Evolutionary conservation across 2,888 invertebrate species (phyloP).

Genomic region (Timandra comae): DNA sequence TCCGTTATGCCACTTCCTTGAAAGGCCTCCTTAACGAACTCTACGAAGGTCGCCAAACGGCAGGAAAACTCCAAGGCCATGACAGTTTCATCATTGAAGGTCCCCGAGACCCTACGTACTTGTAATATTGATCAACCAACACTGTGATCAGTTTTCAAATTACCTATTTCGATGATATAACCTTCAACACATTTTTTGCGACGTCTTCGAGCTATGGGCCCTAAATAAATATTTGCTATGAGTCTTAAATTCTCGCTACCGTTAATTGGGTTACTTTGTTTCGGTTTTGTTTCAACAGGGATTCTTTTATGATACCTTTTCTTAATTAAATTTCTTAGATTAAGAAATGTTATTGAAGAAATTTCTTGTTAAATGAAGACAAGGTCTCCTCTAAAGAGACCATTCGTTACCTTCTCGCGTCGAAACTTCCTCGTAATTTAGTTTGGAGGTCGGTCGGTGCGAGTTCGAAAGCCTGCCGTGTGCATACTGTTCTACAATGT

Average conservation of each 20-base stretch:
- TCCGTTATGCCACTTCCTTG: slow-evolving; percentile 8
- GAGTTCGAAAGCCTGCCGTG: slow-evolving; percentile 1
- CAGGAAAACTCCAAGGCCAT: slow-evolving; percentile 35
- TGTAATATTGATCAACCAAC: slow-evolving; percentile 37
- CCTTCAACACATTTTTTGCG: slow-evolving; percentile 3
- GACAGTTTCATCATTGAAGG: slow-evolving; percentile 25
- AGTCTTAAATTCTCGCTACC: too few species aligned
- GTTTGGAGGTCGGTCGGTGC: slow-evolving; percentile 8
- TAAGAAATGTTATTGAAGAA: slow-evolving; percentile 5
- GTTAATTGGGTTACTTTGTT: too few species aligned
- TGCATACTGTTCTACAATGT: slow-evolving; percentile 1
- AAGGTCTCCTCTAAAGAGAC: slow-evolving; percentile 6
- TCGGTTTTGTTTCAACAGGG: too few species aligned
- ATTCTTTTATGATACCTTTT: too few species aligned
- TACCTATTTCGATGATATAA: slow-evolving; percentile 15
- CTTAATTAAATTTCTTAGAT: too few species aligned
- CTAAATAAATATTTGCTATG: too few species aligned
- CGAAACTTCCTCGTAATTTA: slow-evolving; percentile 8
- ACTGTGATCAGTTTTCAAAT: slow-evolving; percentile 33
- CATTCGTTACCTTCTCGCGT: slow-evolving; percentile 5
- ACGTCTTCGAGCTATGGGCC: too few species aligned
- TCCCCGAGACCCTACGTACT: slow-evolving; percentile 24
- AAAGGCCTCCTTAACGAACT: slow-evolving; percentile 23
- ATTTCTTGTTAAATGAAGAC: slow-evolving; percentile 4
- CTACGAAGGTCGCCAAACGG: slow-evolving; percentile 31